Evolutionary conservation across 2,888 invertebrate genomes (phyloP), one percentile per base, ranked within the genome.

Genomic region (Steinernema hermaphroditum): DNA sequence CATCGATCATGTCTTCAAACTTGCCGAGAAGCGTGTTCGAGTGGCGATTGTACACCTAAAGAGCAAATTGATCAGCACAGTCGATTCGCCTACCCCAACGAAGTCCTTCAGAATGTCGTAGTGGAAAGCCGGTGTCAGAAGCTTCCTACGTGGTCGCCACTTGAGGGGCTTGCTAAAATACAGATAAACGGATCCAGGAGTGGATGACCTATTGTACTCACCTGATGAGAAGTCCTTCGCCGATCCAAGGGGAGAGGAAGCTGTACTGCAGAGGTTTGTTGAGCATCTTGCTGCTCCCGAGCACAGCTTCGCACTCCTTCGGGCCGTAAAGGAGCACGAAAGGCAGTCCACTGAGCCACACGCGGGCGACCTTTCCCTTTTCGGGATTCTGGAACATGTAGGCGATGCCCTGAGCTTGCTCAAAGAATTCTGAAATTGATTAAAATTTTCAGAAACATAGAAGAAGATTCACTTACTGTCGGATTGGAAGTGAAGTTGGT

Each of bases 201-300:
- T 69, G 69, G 24, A 27, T 22, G 27, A 27, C 4, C 12, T 70
- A 24, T 19, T 24, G 32, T 49, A 68, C 46, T 68, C 75, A 88
- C 88, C 87, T 88, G 50, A 88, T 89, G 1, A 89, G 82, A 0
- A 90, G 84, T n/a, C 89, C 89, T 34, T 88, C 87, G n/a, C 89
- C 89, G 14, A 89, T 86, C 89, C 89, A 90, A 0, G 89, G 87
- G 71, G 88, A 87, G 1, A 90, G 80, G 75, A 88, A 88, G 9
- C 82, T 77, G 81, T 90, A 89, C 72, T 88, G 87, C 69, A 82
- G 82, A 8, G 88, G 85, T 76, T 88, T 88, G 70, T 87, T 84
- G 29, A 88, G 78, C 75, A 86, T 82, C 68, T 85, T 87, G 68
- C 83, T 85, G 73, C 86, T 82, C 22, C 83, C 82, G 22, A 88